These are phyloP conservation scores for Anisognathus igniventris DNA, from an alignment of 2,797 vertebrate species.

Conservation along the genomic window DNA sequence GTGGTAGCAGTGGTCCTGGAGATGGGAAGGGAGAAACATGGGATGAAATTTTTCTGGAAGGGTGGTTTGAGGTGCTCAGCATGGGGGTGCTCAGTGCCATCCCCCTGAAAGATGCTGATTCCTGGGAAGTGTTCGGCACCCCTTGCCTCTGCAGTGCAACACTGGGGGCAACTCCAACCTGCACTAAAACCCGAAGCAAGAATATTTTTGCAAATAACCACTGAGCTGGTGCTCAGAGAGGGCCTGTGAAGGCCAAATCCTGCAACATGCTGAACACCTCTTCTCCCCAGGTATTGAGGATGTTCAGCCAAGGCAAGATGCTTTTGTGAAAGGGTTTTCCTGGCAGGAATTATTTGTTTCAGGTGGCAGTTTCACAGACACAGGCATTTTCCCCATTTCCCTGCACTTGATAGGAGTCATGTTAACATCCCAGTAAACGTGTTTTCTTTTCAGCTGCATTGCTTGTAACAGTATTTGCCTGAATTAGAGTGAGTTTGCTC, in stretches of 20 bases:
- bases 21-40: not conserved
- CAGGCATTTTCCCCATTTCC: conserved; percentile 30
- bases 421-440: conserved; percentile 81
- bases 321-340: not conserved
- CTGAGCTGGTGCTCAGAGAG: fast-evolving
- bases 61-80: not conserved
- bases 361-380: not conserved
- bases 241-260: not conserved
- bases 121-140: fast-evolving
- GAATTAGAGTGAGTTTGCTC: conserved; percentile 89
- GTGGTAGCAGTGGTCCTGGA: not conserved
- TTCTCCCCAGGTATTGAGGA: not conserved
- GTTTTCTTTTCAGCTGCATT: conserved; percentile 79
- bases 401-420: conserved; percentile 72
- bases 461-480: conserved; percentile 90
- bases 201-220: not conserved
- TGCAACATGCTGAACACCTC: not conserved
- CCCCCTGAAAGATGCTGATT: not conserved
- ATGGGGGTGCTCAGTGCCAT: not conserved
- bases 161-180: not conserved
- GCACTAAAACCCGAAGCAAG: not conserved
- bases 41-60: not conserved
- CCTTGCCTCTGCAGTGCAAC: fast-evolving
- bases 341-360: not conserved
- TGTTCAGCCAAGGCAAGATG: not conserved